These are phyloP conservation scores for Nomada lathburiana DNA, from an alignment of 2,888 invertebrate genomes.

Conservation along the genomic window DNA sequence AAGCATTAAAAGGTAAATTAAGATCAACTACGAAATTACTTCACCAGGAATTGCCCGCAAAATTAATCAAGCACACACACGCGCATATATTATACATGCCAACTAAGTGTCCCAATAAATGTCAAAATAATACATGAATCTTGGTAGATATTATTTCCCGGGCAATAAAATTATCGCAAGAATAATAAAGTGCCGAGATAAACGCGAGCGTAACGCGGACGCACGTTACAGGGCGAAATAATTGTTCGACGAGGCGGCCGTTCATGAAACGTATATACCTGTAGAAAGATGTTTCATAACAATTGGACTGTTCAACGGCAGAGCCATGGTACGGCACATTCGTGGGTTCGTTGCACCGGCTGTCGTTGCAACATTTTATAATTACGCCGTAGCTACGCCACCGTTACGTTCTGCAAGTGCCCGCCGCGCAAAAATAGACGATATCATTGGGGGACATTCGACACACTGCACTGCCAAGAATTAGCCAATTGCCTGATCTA, in stretches of 20 bases:
- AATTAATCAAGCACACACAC: no score
- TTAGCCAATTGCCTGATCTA: conserved; percentile 55
- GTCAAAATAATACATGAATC: no score
- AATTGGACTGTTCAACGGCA: conserved; percentile 60
- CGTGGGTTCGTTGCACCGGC: conserved; percentile 78
- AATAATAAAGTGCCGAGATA: not conserved
- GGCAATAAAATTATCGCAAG: not conserved
- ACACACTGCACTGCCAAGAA: conserved; percentile 68
- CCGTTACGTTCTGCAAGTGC: conserved; percentile 73
- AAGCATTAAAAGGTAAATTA: no score
- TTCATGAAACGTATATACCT: conserved; percentile 41
- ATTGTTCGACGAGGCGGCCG: conserved; percentile 24
- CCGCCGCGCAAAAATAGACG: conserved; percentile 75
- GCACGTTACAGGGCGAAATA: conserved; percentile 2
- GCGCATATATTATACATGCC: no score
- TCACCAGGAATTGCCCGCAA: no score
- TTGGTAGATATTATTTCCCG: not conserved
- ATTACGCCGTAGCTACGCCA: conserved; percentile 71
- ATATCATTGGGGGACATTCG: conserved; percentile 77
- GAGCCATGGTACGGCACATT: conserved; percentile 60
- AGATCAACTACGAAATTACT: no score
- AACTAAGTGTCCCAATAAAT: no score
- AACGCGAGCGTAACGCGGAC: not conserved
- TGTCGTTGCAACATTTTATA: conserved; percentile 78
- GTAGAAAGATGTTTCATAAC: conserved; percentile 63